Evolutionary conservation across 2,113 vertebrate genomes (phyloP).

Genomic region (Ursus arctos): DNA sequence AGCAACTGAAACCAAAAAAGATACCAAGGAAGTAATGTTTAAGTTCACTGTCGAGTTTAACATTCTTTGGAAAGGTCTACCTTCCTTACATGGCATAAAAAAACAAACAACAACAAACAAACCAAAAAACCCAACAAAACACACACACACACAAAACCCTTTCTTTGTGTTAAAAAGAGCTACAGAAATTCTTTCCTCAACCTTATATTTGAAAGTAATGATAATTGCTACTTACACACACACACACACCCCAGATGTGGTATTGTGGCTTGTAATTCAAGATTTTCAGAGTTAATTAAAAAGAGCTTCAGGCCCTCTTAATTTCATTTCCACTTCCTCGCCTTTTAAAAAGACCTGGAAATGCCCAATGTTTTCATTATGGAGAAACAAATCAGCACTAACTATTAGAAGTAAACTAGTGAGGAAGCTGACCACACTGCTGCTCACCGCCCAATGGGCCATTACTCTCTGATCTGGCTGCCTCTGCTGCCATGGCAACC

Average conservation of each 20-base stretch:
- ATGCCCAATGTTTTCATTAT: constrained; percentile 61
- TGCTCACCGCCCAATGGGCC: neutral
- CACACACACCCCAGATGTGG: neutral
- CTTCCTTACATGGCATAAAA: neutral
- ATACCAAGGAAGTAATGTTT: neutral
- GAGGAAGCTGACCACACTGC: neutral
- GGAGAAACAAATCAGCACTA: constrained; percentile 63
- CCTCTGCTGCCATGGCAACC: constrained; percentile 57
- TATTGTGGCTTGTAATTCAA: constrained; percentile 70
- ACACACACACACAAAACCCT: neutral
- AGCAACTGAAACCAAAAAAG: neutral
- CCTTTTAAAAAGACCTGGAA: constrained; percentile 71
- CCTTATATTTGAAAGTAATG: constrained; percentile 24
- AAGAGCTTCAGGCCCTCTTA: constrained; percentile 55
- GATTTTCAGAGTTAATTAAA: constrained; percentile 74
- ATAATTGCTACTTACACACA: neutral
- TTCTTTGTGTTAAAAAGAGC: constrained; percentile 19
- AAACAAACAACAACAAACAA: neutral
- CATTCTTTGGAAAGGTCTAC: constrained; percentile 23
- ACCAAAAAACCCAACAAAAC: no score
- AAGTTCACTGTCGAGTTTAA: constrained; percentile 1
- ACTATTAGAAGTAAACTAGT: neutral
- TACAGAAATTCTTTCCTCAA: constrained; percentile 48
- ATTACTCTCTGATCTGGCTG: constrained; percentile 45
- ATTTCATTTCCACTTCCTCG: constrained; percentile 69